Percentiles rank a stretch among this genome's conserved stretches.
These are phyloP conservation scores for Sebastes vulpes DNA, from an alignment of 2,797 vertebrate species.

Conservation along the genomic window DNA sequence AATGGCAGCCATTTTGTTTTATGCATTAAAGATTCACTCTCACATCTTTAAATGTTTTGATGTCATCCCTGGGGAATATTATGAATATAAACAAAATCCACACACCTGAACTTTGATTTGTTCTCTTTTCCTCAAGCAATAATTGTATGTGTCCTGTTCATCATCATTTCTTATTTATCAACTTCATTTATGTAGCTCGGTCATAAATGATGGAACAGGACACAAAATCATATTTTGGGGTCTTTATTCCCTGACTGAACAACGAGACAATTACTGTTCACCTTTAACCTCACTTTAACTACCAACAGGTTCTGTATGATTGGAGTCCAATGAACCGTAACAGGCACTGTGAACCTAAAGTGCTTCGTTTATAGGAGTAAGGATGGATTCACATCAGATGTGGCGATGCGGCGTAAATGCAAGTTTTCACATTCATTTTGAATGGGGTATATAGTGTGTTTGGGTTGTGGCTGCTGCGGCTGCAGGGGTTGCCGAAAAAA, in stretches of 20 bases:
- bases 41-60: slow-evolving; percentile 5
- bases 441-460: no score
- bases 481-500: fast-evolving
- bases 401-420: no score
- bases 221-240: neutral
- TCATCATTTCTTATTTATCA: neutral
- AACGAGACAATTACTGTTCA: neutral
- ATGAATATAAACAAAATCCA: slow-evolving; percentile 1
- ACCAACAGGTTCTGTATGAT: neutral
- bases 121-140: neutral
- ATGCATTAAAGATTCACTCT: slow-evolving; percentile 53
- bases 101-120: neutral
- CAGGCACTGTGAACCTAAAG: neutral
- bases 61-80: neutral
- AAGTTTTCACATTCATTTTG: no score
- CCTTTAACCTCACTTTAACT: neutral
- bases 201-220: neutral
- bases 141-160: neutral
- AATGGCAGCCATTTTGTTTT: slow-evolving; percentile 69
- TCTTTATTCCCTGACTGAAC: neutral
- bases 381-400: no score
- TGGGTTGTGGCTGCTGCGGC: no score
- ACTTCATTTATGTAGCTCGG: neutral
- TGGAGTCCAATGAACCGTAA: neutral
- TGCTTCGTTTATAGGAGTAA: neutral